These are phyloP conservation scores for Halocynthia roretzi DNA, from an alignment of 23 tunicate genomes.

Conservation along the genomic window DNA sequence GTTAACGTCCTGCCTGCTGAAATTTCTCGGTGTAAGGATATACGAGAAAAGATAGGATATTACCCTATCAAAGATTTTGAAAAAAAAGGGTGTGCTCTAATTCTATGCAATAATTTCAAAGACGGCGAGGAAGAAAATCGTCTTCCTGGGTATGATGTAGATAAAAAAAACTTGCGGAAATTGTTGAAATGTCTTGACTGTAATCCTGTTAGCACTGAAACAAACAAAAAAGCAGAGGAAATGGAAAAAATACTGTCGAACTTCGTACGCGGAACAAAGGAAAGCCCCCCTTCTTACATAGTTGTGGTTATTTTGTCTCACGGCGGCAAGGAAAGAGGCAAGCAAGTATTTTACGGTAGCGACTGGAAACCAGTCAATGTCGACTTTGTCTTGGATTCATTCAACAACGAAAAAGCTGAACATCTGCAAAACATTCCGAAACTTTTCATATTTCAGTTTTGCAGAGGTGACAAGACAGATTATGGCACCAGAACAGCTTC, in stretches of 20 bases:
- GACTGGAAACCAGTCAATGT: constrained; percentile 24
- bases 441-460: constrained; percentile 63
- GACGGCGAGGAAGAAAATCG: too few species aligned
- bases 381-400: constrained; percentile 24
- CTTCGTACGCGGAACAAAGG: background rate
- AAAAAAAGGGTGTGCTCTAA: too few species aligned
- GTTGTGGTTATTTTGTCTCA: constrained; percentile 57
- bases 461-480: constrained; percentile 32
- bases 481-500: background rate
- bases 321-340: constrained; percentile 31
- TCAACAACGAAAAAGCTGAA: constrained; percentile 47
- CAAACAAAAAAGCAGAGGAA: constrained; percentile 19
- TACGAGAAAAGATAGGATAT: too few species aligned
- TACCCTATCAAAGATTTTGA: too few species aligned
- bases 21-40: too few species aligned
- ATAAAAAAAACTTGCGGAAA: constrained; percentile 11
- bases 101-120: too few species aligned
- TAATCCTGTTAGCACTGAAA: background rate
- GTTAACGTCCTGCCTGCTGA: too few species aligned
- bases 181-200: constrained; percentile 39
- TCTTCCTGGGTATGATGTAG: constrained; percentile 29
- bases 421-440: constrained; percentile 43
- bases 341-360: constrained; percentile 30
- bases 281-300: constrained; percentile 13
- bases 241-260: background rate